A percentile compares a stretch with the other conserved stretches of the same genome.
Evolutionary conservation across 2,113 vertebrate genomes (phyloP).

Genomic region (Thamnophis sirtalis): DNA sequence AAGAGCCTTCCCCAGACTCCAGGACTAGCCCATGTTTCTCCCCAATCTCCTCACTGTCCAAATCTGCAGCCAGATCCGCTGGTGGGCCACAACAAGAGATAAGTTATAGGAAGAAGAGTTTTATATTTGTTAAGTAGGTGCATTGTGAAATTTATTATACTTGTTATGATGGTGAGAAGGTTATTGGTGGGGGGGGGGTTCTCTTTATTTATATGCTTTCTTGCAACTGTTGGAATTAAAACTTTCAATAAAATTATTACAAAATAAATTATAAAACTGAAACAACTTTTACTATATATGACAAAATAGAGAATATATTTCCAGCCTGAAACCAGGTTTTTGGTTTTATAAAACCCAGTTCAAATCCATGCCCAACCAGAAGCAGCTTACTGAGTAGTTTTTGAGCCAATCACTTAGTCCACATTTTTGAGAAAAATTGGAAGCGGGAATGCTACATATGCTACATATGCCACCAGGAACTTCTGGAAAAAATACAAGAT

Average conservation of each 20-base stretch:
- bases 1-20: too few species aligned
- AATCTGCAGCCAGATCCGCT: too few species aligned
- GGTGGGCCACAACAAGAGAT: not conserved
- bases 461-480: not conserved
- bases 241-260: not conserved
- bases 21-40: too few species aligned
- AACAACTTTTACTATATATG: not conserved
- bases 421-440: not conserved
- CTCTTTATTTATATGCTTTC: not conserved
- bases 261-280: not conserved
- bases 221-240: not conserved
- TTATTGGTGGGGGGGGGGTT: not conserved
- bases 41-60: too few species aligned
- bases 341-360: not conserved
- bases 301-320: not conserved
- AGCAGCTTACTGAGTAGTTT: not conserved
- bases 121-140: not conserved
- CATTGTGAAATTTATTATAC: not conserved
- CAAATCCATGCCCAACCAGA: not conserved
- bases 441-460: not conserved
- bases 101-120: not conserved
- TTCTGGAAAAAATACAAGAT: not conserved
- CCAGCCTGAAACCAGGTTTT: not conserved
- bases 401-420: not conserved
- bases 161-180: not conserved